Conservation (phyloP, 2,113 vertebrate species). For the cattle (Bos taurus) region DNA sequence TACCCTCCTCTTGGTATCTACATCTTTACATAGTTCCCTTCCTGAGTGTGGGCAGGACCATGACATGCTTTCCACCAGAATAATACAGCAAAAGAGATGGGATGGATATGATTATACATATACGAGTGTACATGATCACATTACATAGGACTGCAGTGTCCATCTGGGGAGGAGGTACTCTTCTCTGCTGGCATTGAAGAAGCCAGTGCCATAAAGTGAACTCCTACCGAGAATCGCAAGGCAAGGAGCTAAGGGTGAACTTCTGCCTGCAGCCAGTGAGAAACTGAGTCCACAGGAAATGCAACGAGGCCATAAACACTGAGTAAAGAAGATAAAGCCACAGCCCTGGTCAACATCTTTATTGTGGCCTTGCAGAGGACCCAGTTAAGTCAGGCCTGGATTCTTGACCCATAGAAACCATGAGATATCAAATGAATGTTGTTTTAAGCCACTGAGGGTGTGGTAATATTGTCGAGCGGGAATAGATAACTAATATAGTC, state of each 20-base stretch:
- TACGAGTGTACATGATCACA: neutral
- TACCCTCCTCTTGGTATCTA: neutral
- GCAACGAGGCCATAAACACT: fast-evolving
- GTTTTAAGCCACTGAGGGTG: neutral
- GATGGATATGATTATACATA: neutral
- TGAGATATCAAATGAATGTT: neutral
- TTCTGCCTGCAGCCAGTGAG: neutral
- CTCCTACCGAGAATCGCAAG: neutral
- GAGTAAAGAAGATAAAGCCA: neutral
- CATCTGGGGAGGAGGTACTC: neutral
- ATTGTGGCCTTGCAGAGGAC: neutral
- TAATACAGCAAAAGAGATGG: neutral
- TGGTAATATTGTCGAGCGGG: neutral
- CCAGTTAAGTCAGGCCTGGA: neutral
- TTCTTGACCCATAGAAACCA: neutral
- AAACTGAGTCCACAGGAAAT: neutral
- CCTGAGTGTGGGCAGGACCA: neutral
- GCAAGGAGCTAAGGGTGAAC: neutral
- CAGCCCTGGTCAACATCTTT: neutral
- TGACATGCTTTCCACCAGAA: neutral
- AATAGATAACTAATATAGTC: neutral
- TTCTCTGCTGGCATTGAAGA: neutral
- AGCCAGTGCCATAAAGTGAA: neutral
- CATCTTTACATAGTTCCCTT: too few species aligned
- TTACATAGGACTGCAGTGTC: neutral